These are phyloP conservation scores for Gadopsis bispinosus DNA, from an alignment of 2,797 vertebrate species.

Conservation along the genomic window DNA sequence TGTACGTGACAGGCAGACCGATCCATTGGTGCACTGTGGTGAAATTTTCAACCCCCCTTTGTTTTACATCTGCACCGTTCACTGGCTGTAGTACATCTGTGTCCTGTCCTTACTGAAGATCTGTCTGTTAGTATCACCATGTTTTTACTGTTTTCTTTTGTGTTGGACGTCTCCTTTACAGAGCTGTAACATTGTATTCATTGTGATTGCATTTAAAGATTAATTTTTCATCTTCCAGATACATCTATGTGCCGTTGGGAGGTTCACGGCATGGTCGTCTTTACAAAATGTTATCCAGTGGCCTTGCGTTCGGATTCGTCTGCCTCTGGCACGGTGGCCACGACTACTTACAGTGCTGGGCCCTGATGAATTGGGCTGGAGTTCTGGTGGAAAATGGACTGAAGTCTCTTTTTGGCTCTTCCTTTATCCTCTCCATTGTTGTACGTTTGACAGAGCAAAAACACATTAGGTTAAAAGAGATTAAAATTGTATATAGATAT, in stretches of 20 bases:
- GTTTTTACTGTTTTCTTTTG: not conserved
- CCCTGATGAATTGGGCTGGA: conserved; percentile 93
- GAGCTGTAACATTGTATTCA: not conserved
- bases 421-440: conserved; percentile 78
- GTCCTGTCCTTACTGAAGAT: not conserved
- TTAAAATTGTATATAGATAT: not conserved
- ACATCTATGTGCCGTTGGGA: conserved; percentile 94
- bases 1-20: conserved; percentile 33
- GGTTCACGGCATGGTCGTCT: conserved; percentile 88
- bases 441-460: conserved; percentile 83
- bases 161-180: not conserved
- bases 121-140: not conserved
- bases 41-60: conserved; percentile 29
- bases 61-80: conserved; percentile 18
- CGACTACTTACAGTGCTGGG: conserved; percentile 95
- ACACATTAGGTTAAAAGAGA: not conserved
- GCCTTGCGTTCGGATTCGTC: conserved; percentile 92
- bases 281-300: conserved; percentile 88
- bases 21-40: conserved; percentile 8
- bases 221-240: conserved; percentile 83
- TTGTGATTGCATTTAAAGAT: not conserved
- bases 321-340: conserved; percentile 96
- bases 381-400: conserved; percentile 88
- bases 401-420: conserved; percentile 81
- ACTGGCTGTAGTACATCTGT: conserved; percentile 7